Conservation (phyloP, 2,113 vertebrate genomes). For the Erythrocebus patas region DNA sequence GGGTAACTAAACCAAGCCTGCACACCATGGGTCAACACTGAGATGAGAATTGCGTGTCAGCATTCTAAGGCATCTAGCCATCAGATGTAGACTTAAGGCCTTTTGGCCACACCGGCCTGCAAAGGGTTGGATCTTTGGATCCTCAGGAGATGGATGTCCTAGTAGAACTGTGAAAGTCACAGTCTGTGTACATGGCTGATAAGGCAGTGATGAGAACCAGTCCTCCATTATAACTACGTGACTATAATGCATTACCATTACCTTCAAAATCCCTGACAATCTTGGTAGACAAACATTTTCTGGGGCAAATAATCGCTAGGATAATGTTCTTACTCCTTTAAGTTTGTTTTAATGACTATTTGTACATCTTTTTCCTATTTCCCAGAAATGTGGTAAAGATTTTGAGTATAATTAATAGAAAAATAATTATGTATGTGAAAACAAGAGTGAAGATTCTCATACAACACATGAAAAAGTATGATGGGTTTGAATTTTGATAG, state of each 20-base stretch:
- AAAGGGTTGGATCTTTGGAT: not conserved
- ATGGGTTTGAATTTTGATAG: not conserved
- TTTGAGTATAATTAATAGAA: not conserved
- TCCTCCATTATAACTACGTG: not conserved
- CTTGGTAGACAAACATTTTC: not conserved
- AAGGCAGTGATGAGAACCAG: not conserved
- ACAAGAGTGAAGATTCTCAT: not conserved
- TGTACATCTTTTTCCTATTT: not conserved
- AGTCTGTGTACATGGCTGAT: not conserved
- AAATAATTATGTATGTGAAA: not conserved
- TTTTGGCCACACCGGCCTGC: not conserved
- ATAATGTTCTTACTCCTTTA: not conserved
- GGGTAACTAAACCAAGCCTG: not conserved
- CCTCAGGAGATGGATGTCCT: not conserved
- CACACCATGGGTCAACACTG: not conserved
- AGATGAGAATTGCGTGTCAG: not conserved
- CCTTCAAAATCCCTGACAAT: not conserved
- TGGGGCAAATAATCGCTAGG: not conserved
- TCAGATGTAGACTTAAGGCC: not conserved
- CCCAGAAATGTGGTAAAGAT: not conserved
- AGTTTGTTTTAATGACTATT: not conserved
- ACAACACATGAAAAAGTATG: not conserved
- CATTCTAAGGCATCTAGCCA: not conserved
- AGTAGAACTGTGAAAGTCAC: not conserved
- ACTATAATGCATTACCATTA: not conserved